phyloP scores from a whole-genome alignment of 2,113 vertebrate species.

The Azemiops feae region DNA sequence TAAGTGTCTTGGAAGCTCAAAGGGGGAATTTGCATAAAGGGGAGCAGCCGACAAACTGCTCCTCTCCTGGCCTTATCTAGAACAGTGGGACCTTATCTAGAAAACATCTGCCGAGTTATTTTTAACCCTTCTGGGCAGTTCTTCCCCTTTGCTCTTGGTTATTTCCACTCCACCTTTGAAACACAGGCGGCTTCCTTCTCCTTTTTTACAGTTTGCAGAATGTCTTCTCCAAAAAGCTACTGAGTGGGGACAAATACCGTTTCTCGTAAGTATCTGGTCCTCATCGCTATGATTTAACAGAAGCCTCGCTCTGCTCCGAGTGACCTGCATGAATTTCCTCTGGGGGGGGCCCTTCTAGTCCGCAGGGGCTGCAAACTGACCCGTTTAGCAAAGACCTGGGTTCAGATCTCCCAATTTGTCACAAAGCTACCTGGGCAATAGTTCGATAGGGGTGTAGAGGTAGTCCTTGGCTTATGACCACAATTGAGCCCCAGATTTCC shows the following conservation, averaged over 20 bases:
- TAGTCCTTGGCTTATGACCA: too few species aligned
- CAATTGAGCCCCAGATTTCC: too few species aligned
- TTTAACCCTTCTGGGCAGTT: neutral
- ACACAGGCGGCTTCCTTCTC: neutral
- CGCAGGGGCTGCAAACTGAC: too few species aligned
- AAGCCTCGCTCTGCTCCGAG: neutral
- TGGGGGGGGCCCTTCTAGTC: neutral
- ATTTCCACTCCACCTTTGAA: neutral
- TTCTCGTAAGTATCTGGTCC: slow-evolving; percentile 83
- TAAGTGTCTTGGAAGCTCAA: slow-evolving; percentile 43
- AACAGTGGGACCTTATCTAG: too few species aligned
- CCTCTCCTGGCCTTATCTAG: neutral
- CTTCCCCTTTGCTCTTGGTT: too few species aligned
- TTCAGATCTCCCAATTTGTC: too few species aligned
- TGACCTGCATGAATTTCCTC: neutral
- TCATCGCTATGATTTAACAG: neutral
- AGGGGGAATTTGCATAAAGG: neutral
- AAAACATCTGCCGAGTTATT: neutral
- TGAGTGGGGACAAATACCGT: slow-evolving; percentile 93
- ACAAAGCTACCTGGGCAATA: too few species aligned
- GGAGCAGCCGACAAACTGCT: neutral
- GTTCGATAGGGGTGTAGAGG: too few species aligned
- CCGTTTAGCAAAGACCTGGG: too few species aligned
- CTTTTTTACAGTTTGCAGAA: slow-evolving; percentile 85
- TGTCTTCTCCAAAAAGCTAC: slow-evolving; percentile 94